Evolutionary conservation across 2,888 invertebrate species (phyloP).

Genomic region (Andrena trimmerana): DNA sequence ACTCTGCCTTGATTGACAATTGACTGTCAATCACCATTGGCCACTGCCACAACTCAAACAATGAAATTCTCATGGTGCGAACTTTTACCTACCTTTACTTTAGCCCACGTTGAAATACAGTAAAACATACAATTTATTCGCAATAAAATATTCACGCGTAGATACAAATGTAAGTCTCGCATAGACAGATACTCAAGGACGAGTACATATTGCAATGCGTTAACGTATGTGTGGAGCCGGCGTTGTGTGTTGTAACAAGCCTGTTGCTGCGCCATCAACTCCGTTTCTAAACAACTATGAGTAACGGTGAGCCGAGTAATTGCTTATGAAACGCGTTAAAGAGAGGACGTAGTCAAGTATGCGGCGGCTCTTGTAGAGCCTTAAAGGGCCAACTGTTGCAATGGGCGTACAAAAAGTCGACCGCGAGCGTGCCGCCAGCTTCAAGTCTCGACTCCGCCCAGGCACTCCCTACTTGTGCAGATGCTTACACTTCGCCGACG

Average conservation of each 20-base stretch:
- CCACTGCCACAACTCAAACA: no score
- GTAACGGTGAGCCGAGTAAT: slow-evolving; percentile 65
- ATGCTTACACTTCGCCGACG: slow-evolving; percentile 70
- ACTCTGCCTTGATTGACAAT: no score
- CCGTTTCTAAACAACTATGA: slow-evolving; percentile 27
- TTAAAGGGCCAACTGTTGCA: slow-evolving; percentile 83
- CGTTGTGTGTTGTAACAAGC: neutral
- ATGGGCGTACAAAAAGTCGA: slow-evolving; percentile 78
- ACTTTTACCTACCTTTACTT: no score
- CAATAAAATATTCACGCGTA: no score
- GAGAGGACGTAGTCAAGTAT: slow-evolving; percentile 68
- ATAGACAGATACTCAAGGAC: no score
- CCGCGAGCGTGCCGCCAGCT: slow-evolving; percentile 68
- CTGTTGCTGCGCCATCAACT: slow-evolving; percentile 19
- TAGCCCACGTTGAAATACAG: no score
- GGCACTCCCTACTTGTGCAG: slow-evolving; percentile 54
- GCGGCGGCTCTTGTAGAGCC: slow-evolving; percentile 67
- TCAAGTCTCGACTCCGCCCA: slow-evolving; percentile 65
- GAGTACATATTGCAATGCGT: no score
- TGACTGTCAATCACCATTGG: no score
- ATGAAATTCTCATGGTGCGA: no score
- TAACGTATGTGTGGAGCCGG: no score
- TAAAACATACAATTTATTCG: no score
- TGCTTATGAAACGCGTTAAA: slow-evolving; percentile 79
- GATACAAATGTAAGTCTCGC: no score